Evolutionary conservation across 2,113 vertebrate genomes (phyloP).

Genomic region (Otis tarda): DNA sequence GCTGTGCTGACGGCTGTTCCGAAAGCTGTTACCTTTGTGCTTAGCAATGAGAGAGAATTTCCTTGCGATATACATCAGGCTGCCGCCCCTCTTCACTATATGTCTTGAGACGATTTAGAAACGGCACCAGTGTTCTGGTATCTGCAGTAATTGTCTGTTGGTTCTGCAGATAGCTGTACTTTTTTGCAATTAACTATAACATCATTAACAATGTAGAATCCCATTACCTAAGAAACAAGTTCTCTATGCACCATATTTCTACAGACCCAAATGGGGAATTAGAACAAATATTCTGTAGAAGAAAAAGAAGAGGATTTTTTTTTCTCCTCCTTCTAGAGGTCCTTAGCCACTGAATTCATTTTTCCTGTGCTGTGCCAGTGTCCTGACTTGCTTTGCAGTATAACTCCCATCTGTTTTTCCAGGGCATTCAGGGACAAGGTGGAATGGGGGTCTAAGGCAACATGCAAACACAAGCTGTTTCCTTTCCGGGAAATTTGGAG

Average conservation of each 20-base stretch:
- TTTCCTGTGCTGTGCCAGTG: neutral
- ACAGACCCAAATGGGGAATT: neutral
- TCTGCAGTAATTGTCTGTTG: neutral
- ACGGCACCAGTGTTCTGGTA: neutral
- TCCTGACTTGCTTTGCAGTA: neutral
- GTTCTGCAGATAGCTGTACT: neutral
- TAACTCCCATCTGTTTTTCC: slow-evolving; percentile 63
- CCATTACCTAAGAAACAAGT: neutral
- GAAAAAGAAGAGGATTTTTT: neutral
- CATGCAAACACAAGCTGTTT: slow-evolving; percentile 52
- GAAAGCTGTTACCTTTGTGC: neutral
- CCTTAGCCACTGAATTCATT: neutral
- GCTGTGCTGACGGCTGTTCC: neutral
- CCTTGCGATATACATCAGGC: neutral
- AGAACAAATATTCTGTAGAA: neutral
- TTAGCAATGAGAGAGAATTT: neutral
- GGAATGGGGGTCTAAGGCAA: slow-evolving; percentile 34
- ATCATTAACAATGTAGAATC: neutral
- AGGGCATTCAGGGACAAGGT: slow-evolving; percentile 60
- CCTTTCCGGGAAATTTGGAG: slow-evolving; percentile 35
- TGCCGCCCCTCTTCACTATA: neutral
- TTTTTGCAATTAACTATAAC: neutral
- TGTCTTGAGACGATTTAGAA: neutral
- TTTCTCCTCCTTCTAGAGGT: neutral
- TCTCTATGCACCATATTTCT: neutral